phyloP scores from a whole-genome alignment of 2,888 invertebrate genomes.

The Marasmarcha lunaedactyla region DNA sequence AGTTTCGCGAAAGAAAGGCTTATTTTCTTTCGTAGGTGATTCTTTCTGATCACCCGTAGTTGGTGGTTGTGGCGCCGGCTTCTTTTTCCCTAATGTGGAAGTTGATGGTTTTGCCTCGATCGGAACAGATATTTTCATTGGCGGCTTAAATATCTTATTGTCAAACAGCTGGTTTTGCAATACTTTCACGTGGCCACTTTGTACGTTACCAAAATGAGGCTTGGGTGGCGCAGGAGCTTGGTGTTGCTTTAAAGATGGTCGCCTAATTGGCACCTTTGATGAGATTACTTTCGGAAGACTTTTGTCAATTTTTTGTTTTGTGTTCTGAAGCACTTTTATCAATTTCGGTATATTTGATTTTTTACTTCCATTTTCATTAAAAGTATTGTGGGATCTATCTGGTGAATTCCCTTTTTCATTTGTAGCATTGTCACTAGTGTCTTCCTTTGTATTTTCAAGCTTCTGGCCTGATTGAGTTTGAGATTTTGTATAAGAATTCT shows the following conservation, averaged over 20 bases:
- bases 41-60: slow-evolving; percentile 19
- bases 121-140: slow-evolving; percentile 16
- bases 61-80: slow-evolving; percentile 45
- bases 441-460: no score
- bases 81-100: slow-evolving; percentile 40
- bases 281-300: slow-evolving; percentile 36
- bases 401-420: slow-evolving; percentile 9
- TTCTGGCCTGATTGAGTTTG: no score
- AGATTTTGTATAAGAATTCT: no score
- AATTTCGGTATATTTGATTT: slow-evolving; percentile 57
- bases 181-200: slow-evolving; percentile 59
- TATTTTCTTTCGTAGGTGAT: slow-evolving; percentile 33
- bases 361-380: slow-evolving; percentile 13
- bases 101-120: slow-evolving; percentile 39
- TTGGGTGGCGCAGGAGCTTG: slow-evolving; percentile 59
- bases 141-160: slow-evolving; percentile 27
- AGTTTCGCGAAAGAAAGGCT: slow-evolving; percentile 70
- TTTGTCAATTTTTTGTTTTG: slow-evolving; percentile 44
- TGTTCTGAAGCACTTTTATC: slow-evolving; percentile 33
- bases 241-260: slow-evolving; percentile 45
- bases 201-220: slow-evolving; percentile 52
- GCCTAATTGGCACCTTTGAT: slow-evolving; percentile 54
- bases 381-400: slow-evolving; percentile 12
- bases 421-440: background rate
- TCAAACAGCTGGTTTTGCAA: slow-evolving; percentile 55